Base-by-base conservation (phyloP, 2,797 vertebrate genomes). In the Megalops cyprinoides region DNA sequence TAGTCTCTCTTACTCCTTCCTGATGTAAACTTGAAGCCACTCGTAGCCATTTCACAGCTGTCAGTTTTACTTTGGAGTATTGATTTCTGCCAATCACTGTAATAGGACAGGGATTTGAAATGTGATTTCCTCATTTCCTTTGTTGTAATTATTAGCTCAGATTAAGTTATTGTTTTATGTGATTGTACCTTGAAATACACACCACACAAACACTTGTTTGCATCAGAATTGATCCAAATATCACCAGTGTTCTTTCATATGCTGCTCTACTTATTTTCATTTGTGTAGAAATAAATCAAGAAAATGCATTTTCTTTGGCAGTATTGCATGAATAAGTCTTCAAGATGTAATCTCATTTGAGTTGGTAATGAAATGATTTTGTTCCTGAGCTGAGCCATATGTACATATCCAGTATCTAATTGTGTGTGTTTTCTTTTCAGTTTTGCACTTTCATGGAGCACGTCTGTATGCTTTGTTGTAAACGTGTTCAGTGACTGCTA, bases 371-470 rank as follows among this genome's bases (percentile, higher is more conserved):
- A 48, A 77, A 58, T 79, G 51, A 56, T 39, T 91, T 92, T 92
- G 91, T 94, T 89, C 89, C 90, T 91, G 91, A 93, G 92, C 92
- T 94, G 93, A 94, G 92, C 93, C 91, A 91, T 94, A 90, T 95
- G 92, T 94, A 94, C 86, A 94, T 92, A 94, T 86, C 85, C 91
- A 92, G 90, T 91, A 93, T 88, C 87, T 91, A 58, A 82, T 83
- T 83, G 69, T 73, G 14, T 80, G 75, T 53, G 37, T 65, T 39
- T 34, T 44, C 46, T 56, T 87, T 31, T 20, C 90, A 94, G 91
- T 93, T 92, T 93, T 95, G 94, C 94, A 95, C 94, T 95, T 95
- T 96, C 92, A 93, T 90, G 91, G 90, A 85, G 92, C 92, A 92
- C 91, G 90, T 92, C 90, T 91, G 91, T 55, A 71, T 14, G 44